These are phyloP conservation scores for Myioborus melanocephalus DNA, from an alignment of 2,797 vertebrate genomes.

Conservation along the genomic window DNA sequence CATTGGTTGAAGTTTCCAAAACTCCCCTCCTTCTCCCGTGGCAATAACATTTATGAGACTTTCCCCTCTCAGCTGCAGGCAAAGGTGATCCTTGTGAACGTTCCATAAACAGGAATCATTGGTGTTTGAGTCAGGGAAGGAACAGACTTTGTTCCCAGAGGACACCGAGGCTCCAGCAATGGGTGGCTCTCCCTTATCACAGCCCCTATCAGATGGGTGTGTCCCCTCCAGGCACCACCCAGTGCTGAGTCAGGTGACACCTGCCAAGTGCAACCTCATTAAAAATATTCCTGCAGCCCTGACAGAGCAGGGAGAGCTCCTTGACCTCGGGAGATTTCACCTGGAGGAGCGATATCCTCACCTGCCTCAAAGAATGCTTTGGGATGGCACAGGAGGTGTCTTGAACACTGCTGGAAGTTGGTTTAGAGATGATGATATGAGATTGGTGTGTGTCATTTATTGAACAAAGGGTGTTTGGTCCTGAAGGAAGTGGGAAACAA, in stretches of 20 bases:
- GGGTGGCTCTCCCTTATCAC: background rate
- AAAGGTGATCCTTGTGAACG: background rate
- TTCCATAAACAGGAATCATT: background rate
- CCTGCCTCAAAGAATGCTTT: background rate
- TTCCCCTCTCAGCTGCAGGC: background rate
- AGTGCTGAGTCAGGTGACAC: constrained; percentile 27
- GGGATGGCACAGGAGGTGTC: background rate
- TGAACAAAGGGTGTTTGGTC: background rate
- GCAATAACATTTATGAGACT: background rate
- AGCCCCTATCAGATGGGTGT: background rate
- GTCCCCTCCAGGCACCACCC: background rate
- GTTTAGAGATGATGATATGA: background rate
- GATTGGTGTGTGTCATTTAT: background rate
- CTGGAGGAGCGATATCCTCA: background rate
- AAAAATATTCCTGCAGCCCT: background rate
- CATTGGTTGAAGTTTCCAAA: background rate
- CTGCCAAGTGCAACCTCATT: background rate
- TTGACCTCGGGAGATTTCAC: background rate
- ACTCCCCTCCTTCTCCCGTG: accelerated
- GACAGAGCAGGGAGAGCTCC: background rate
- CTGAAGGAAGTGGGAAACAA: background rate
- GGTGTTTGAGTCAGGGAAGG: background rate
- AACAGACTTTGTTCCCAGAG: constrained; percentile 38
- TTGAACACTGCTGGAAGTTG: background rate
- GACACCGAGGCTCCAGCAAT: background rate